Conservation (phyloP, 2,113 vertebrate species). For the Noturus placidus region DNA sequence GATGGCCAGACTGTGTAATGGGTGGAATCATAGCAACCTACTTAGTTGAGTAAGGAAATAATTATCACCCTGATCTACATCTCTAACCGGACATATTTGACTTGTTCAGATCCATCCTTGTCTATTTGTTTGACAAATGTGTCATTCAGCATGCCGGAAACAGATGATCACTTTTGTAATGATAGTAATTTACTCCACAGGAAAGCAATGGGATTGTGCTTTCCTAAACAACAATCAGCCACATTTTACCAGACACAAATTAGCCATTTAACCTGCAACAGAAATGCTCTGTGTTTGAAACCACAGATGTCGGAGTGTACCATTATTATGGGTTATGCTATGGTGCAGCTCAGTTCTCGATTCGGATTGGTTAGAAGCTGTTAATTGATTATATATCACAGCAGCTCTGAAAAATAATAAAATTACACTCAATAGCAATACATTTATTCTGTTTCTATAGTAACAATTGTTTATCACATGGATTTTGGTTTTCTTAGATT, state of each 20-base stretch:
- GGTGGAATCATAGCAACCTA: constrained; percentile 24
- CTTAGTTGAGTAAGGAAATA: constrained; percentile 13
- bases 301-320: not conserved
- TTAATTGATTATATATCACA: not conserved
- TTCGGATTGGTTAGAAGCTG: not conserved
- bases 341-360: not conserved
- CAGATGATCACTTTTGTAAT: constrained; percentile 52
- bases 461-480: too few species aligned
- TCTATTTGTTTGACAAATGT: constrained; percentile 45
- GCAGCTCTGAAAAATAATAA: not conserved
- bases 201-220: constrained; percentile 28
- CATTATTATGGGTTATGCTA: not conserved
- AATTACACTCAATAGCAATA: not conserved
- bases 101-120: constrained; percentile 19
- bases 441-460: not conserved
- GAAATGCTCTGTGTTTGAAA: constrained; percentile 16
- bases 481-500: not conserved
- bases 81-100: not conserved
- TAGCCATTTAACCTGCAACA: not conserved
- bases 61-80: not conserved
- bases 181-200: constrained; percentile 43
- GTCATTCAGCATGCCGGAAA: constrained; percentile 41
- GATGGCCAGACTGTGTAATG: constrained; percentile 31
- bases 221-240: constrained; percentile 27
- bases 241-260: constrained; percentile 27